These are phyloP conservation scores for Oreotrochilus melanogaster DNA, from an alignment of 2,113 vertebrate genomes.

Conservation along the genomic window DNA sequence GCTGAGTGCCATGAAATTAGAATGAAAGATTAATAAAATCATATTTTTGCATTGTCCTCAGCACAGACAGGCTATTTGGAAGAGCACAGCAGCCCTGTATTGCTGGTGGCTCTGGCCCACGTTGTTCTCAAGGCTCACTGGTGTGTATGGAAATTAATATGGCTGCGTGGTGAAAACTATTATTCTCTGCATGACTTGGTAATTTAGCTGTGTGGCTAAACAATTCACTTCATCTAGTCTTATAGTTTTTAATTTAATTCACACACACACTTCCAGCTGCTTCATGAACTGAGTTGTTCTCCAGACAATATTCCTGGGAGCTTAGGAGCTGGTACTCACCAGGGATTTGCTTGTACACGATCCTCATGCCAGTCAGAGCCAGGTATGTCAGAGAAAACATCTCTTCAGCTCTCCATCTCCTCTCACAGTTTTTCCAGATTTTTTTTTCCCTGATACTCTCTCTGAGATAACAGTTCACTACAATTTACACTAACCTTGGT, in stretches of 20 bases:
- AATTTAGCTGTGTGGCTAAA: constrained; percentile 11
- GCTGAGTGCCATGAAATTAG: constrained; percentile 20
- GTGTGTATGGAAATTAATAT: constrained; percentile 5
- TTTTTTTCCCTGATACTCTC: neutral
- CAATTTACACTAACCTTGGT: accelerated
- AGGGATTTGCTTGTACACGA: neutral
- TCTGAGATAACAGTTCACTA: neutral
- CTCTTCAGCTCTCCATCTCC: neutral
- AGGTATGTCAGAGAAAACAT: neutral
- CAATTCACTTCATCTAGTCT: neutral
- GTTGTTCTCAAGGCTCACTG: constrained; percentile 24
- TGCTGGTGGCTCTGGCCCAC: neutral
- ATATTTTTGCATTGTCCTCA: constrained; percentile 50
- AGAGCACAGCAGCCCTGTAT: neutral
- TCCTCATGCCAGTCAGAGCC: neutral
- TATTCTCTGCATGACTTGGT: constrained; percentile 4
- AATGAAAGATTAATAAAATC: constrained; percentile 51
- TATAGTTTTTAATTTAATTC: neutral
- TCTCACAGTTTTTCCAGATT: neutral
- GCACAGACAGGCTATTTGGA: constrained; percentile 5
- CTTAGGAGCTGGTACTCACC: neutral
- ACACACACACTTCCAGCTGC: neutral
- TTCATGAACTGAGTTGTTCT: neutral
- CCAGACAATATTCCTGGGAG: neutral
- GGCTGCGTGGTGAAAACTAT: constrained; percentile 54